Percentiles rank a stretch among this genome's conserved stretches.
Evolutionary conservation across 2,888 invertebrate species (phyloP).

Genomic region (Meghimatium bilineatum): DNA sequence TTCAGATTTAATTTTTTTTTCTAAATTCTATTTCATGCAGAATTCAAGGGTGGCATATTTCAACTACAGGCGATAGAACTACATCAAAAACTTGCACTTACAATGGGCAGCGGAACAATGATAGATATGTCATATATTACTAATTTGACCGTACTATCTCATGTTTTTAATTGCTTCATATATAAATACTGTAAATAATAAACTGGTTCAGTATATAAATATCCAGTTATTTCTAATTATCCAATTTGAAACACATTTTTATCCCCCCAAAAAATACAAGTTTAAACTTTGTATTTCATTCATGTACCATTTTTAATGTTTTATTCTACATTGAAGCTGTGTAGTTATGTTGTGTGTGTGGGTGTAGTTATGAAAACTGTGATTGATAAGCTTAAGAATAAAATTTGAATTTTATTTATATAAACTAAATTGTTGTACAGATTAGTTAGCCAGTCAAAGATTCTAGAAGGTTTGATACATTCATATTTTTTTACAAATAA

Average conservation of each 20-base stretch:
- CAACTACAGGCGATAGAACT: constrained; percentile 10
- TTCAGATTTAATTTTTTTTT: no score
- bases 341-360: background rate
- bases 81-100: constrained; percentile 25
- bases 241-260: no score
- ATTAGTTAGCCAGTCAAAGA: background rate
- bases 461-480: no score
- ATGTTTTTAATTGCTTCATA: background rate
- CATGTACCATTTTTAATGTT: no score
- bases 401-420: background rate
- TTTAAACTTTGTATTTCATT: no score
- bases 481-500: no score
- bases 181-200: constrained; percentile 33
- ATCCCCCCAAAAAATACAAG: no score
- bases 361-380: background rate
- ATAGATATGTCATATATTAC: background rate
- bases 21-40: background rate
- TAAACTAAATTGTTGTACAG: background rate
- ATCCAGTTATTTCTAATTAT: constrained; percentile 24
- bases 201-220: constrained; percentile 1
- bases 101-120: constrained; percentile 41
- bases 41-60: constrained; percentile 28
- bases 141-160: constrained; percentile 4
- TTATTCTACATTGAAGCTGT: background rate
- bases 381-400: constrained; percentile 6